phyloP scores from a whole-genome alignment of 2,888 invertebrate genomes.

The Lasioglossum lativentre region DNA sequence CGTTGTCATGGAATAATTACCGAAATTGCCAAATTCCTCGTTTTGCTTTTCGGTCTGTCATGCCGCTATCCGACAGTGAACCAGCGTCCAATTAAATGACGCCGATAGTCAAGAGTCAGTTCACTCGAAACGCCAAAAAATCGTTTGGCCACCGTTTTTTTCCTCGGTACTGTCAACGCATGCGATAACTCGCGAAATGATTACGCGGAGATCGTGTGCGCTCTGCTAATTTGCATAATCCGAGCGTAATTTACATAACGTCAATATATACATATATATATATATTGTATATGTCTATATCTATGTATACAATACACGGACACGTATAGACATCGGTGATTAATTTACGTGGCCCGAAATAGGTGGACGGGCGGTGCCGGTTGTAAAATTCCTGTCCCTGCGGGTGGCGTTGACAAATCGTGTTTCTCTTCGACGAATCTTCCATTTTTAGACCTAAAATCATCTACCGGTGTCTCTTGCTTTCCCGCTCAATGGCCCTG shows the following conservation, averaged over 20 bases:
- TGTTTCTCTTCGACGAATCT: slow-evolving; percentile 21
- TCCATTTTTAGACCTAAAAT: slow-evolving; percentile 9
- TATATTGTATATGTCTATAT: not conserved
- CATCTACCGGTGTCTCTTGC: not conserved
- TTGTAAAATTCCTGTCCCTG: slow-evolving; percentile 48
- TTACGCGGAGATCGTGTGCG: slow-evolving; percentile 24
- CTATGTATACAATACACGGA: not conserved
- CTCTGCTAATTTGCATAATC: slow-evolving; percentile 49
- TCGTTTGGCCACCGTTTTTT: not conserved
- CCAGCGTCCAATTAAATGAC: not conserved
- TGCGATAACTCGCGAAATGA: slow-evolving; percentile 38
- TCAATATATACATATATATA: slow-evolving; percentile 39
- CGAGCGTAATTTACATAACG: slow-evolving; percentile 47
- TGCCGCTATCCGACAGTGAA: not conserved
- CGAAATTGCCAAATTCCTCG: not conserved
- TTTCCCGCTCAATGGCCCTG: not conserved
- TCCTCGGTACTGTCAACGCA: not conserved
- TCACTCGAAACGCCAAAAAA: slow-evolving; percentile 8
- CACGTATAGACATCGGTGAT: slow-evolving; percentile 35
- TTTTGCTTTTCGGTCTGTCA: not conserved
- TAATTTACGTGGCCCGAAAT: slow-evolving; percentile 42
- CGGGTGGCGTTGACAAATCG: slow-evolving; percentile 46
- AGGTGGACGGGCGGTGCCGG: slow-evolving; percentile 20
- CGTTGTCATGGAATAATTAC: not conserved
- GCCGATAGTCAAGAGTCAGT: not conserved